Conservation (phyloP, 2,113 vertebrate genomes). For the Phocoena sinus region DNA sequence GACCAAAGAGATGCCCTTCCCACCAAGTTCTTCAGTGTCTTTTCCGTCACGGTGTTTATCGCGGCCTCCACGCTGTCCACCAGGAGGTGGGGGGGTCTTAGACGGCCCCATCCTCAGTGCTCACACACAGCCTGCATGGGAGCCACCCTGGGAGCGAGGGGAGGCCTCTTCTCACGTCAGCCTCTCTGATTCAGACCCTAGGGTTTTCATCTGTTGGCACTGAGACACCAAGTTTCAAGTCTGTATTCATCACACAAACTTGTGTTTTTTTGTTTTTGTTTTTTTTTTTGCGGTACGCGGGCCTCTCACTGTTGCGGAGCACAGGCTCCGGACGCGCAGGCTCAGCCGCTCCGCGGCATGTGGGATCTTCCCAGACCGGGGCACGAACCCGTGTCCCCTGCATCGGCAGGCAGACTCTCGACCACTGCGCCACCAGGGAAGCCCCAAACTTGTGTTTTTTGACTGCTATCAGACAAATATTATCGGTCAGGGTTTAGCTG, state of each 20-base stretch:
- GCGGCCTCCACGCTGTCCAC: accelerated
- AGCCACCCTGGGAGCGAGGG: background rate
- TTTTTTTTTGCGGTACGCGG: too few relatives aligned
- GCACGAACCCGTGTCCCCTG: too few relatives aligned
- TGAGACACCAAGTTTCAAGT: background rate
- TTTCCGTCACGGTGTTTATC: too few relatives aligned
- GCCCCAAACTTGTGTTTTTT: too few relatives aligned
- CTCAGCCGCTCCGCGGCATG: too few relatives aligned
- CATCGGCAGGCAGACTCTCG: too few relatives aligned
- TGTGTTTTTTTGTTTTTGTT: too few relatives aligned
- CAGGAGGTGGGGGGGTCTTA: background rate
- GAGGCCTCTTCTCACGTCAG: background rate
- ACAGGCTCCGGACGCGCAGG: too few relatives aligned
- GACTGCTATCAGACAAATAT: background rate
- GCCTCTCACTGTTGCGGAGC: too few relatives aligned
- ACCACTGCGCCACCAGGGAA: too few relatives aligned
- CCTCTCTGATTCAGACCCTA: background rate
- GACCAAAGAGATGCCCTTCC: background rate
- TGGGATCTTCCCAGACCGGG: too few relatives aligned
- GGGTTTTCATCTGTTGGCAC: too few relatives aligned
- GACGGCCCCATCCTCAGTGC: accelerated
- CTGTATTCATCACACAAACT: background rate
- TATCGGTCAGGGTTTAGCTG: background rate
- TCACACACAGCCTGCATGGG: accelerated
- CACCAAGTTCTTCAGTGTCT: background rate